Base-by-base conservation (phyloP, 2,797 vertebrate species). In the Pelochelys cantorii region DNA sequence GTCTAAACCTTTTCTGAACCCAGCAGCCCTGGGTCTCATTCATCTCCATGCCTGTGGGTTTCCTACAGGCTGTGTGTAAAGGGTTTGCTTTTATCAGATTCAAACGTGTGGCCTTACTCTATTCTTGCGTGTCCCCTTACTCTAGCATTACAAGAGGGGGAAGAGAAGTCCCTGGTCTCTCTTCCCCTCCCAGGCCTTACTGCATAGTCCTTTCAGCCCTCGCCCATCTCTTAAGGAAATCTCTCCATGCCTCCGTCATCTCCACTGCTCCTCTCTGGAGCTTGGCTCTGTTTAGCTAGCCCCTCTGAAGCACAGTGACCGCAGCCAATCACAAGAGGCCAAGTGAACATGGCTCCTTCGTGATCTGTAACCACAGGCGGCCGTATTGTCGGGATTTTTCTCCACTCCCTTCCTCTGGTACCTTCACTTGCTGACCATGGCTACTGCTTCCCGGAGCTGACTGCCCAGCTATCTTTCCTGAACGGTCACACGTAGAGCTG, bases 331-430 rank as follows among this genome's bases (percentile, higher is more conserved):
- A 9, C n/a, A 68, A 55, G 23, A 90, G 14, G 57, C 37, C 27
- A 8, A 55, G 14, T 42, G 81, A 78, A 42, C 5, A 18, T 25
- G 7, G 48, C 56, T 29, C 42, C 15, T 52, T 77, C 42, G 29
- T 52, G 23, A 52, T 37, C 23, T 77, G 29, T 4, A 52, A 52
- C 23, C 53, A 37, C 29, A 55, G 20, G 29, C 59, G 68, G 10
- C 62, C 25, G 55, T 2, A 1, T 62, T 77, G 1, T 5, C 0
- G 22, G 53, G 68, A n/a, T 29, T 23, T 65, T 23, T 53, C 74
- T 52, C 81, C 22, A 15, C 15, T 34, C 53, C 78, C 23, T 8
- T 17, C 84, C 78, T 57, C 75, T 37, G 17, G 0, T 1, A 1
- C 1, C 14, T 8, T 52, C 74, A 17, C 74, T 48, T 77, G n/a